Base-by-base conservation (phyloP, 2,888 invertebrate genomes). In the Falcaria lacertinaria region DNA sequence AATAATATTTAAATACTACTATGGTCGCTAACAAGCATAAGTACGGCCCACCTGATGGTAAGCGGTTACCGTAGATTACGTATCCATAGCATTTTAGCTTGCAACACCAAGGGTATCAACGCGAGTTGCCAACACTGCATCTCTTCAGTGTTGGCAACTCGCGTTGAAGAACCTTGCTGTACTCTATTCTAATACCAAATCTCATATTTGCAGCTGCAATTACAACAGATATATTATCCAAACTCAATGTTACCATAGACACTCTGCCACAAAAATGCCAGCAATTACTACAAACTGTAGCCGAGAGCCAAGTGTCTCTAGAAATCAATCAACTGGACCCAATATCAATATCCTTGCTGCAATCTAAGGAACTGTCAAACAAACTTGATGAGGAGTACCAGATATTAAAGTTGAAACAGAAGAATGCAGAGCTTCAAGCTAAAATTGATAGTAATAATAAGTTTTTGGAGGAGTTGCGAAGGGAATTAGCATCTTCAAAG, bases 371-470 rank as follows among this genome's bases (percentile, higher is more conserved):
- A 33, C 37, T 69, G 2, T 50, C 73, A 0, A 62, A 71, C n/a
- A 65, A 69, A 39, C 43, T 89, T 0, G 65, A 76, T 42, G 73
- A 82, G 0, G 84, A 89, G 34, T 84, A 86, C 41, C 75, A 82
- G 42, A 69, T 85, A 15, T 48, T 89, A 0, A 76, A 79, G 43
- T 44, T 89, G 6, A 73, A 73, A 33, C 89, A 88, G 50, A 80
- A 77, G 22, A 81, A 85, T 43, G 47, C 54, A 0, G 66, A 75
- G 45, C 41, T 87, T 14, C 83, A 87, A 65, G 50, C 43, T 14
- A 76, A 74, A 63, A 84, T 89, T 33, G 74, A 82, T 39, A 68
- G 80, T 37, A 88, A 88, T 50, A 71, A 72, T 17, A 74, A 54
- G 52, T 72, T 79, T 68, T 52, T 86, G 44, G 68, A 74, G 2